A percentile compares a stretch with the other conserved stretches of the same genome.
Evolutionary conservation across 2,113 vertebrate species (phyloP).

Genomic region (Chamaetylas fuelleborni): DNA sequence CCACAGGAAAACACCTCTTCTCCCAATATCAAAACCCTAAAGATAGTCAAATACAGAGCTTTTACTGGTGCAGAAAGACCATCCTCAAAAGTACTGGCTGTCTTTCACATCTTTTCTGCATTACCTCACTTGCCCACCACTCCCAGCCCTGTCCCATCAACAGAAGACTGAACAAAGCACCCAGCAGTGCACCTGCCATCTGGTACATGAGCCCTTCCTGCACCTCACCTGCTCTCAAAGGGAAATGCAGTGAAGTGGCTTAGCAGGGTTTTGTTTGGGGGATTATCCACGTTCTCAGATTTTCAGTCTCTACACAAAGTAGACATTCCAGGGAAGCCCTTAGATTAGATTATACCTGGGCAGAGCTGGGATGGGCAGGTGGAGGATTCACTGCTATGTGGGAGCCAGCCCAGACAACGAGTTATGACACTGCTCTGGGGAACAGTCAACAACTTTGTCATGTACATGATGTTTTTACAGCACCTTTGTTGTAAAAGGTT

Average conservation of each 20-base stretch:
- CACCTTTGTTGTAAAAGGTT: background rate
- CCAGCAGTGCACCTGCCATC: background rate
- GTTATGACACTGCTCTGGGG: background rate
- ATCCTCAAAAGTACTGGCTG: background rate
- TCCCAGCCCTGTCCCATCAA: background rate
- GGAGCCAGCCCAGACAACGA: background rate
- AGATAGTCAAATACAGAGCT: background rate
- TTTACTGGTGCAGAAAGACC: background rate
- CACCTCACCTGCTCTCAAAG: background rate
- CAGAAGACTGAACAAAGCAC: background rate
- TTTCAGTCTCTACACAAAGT: background rate
- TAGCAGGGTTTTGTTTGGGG: background rate
- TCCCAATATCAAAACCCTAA: background rate
- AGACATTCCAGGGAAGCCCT: background rate
- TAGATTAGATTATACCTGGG: fast-evolving
- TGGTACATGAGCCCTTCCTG: background rate
- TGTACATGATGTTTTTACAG: background rate
- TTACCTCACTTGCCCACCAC: background rate
- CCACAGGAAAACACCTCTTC: background rate
- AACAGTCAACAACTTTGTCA: background rate
- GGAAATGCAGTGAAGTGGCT: background rate
- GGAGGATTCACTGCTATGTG: background rate
- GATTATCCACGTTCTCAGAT: background rate
- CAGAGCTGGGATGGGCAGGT: background rate
- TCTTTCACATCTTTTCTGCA: background rate